Evolutionary conservation across 1,140 invertebrate species (phyloP).

Genomic region (Dreissena rostriformis): DNA sequence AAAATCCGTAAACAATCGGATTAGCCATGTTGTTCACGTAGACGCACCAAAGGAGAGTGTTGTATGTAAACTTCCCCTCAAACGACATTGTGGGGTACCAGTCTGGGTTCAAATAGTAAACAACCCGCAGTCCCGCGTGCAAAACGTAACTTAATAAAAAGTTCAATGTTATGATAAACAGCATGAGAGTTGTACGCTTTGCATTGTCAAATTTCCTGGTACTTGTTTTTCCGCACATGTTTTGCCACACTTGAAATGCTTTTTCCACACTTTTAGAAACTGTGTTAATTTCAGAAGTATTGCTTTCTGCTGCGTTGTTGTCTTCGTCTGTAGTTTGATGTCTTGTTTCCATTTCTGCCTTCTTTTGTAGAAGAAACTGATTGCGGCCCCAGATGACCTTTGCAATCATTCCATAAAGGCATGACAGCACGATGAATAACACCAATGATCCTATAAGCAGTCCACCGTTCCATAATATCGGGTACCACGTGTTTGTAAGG

Average conservation of each 20-base stretch:
- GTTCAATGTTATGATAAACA: not conserved
- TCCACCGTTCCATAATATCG: not conserved
- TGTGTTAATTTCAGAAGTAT: not conserved
- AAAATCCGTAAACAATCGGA: conserved; percentile 8
- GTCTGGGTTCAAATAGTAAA: not conserved
- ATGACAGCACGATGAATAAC: not conserved
- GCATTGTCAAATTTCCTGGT: not conserved
- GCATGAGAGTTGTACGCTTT: conserved; percentile 1
- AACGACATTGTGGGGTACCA: not conserved
- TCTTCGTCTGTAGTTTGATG: not conserved
- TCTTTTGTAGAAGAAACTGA: not conserved
- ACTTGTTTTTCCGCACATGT: not conserved
- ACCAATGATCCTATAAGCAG: not conserved
- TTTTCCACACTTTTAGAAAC: not conserved
- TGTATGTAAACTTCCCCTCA: conserved; percentile 8
- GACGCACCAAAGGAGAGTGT: conserved; percentile 1
- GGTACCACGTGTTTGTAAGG: not conserved
- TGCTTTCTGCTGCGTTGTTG: not conserved
- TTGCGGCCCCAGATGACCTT: not conserved
- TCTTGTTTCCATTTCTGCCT: not conserved
- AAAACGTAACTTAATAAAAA: conserved; percentile 7
- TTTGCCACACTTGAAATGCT: no score
- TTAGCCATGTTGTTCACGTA: conserved; percentile 15
- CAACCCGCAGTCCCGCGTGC: not conserved
- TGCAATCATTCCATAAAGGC: not conserved